Evolutionary conservation across 1,140 invertebrate species (phyloP).

Genomic region (Brachionus rotundiformis): DNA sequence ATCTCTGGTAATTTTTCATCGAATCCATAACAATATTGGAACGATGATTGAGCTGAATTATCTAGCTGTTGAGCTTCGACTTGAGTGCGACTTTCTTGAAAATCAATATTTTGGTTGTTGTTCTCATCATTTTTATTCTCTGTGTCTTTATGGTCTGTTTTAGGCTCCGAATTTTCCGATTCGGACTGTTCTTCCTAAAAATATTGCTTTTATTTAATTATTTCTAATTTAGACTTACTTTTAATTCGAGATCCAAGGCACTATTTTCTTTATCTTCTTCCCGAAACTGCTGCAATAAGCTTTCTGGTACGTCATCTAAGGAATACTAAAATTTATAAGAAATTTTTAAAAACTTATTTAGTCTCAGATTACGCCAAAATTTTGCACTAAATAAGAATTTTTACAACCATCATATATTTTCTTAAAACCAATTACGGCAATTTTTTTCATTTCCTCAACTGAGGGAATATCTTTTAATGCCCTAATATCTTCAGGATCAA

Average conservation of each 20-base stretch:
- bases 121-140: neutral
- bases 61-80: neutral
- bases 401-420: neutral
- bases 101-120: neutral
- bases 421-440: neutral
- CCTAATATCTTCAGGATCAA: neutral
- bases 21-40: slow-evolving; percentile 9
- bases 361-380: neutral
- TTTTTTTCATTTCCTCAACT: neutral
- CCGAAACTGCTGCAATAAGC: neutral
- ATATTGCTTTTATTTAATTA: neutral
- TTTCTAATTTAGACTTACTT: no score
- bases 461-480: neutral
- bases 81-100: neutral
- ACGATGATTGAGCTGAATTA: neutral
- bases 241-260: neutral
- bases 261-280: neutral
- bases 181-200: neutral
- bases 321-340: neutral
- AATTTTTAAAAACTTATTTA: no score
- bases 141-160: neutral
- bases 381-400: neutral
- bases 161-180: neutral
- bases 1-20: neutral
- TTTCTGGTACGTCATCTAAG: neutral